Percentiles rank a stretch among this genome's conserved stretches.
Conservation (phyloP, 2,888 invertebrate genomes). For the Bhutanitis thaidina region DNA sequence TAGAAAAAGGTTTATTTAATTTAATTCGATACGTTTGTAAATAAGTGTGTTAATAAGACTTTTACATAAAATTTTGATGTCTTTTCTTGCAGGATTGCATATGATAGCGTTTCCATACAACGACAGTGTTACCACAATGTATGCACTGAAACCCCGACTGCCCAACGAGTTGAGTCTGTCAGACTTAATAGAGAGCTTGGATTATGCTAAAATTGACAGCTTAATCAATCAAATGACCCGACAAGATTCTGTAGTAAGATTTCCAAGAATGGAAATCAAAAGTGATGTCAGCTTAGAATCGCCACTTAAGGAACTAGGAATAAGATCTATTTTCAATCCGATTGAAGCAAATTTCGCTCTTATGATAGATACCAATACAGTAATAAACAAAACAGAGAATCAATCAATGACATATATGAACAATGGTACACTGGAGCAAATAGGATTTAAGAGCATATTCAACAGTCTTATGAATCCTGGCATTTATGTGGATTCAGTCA, state of each 20-base stretch:
- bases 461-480: constrained; percentile 76
- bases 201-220: constrained; percentile 65
- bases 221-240: constrained; percentile 67
- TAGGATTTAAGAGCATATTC: constrained; percentile 38
- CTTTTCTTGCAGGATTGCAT: constrained; percentile 68
- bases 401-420: constrained; percentile 42
- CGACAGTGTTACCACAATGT: constrained; percentile 82
- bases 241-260: constrained; percentile 75
- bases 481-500: constrained; percentile 80
- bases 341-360: constrained; percentile 83
- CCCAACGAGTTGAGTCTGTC: constrained; percentile 58
- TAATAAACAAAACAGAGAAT: constrained; percentile 39
- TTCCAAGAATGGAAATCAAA: constrained; percentile 87
- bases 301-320: constrained; percentile 78
- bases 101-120: constrained; percentile 86
- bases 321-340: constrained; percentile 82
- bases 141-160: constrained; percentile 81
- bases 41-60: no score
- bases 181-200: constrained; percentile 68
- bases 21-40: no score
- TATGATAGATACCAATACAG: constrained; percentile 60
- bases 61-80: background rate
- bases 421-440: constrained; percentile 30
- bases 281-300: constrained; percentile 77
- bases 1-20: no score